These are phyloP conservation scores for Drosophila sp. DNA, from an alignment of 1,140 invertebrate species.

Conservation along the genomic window DNA sequence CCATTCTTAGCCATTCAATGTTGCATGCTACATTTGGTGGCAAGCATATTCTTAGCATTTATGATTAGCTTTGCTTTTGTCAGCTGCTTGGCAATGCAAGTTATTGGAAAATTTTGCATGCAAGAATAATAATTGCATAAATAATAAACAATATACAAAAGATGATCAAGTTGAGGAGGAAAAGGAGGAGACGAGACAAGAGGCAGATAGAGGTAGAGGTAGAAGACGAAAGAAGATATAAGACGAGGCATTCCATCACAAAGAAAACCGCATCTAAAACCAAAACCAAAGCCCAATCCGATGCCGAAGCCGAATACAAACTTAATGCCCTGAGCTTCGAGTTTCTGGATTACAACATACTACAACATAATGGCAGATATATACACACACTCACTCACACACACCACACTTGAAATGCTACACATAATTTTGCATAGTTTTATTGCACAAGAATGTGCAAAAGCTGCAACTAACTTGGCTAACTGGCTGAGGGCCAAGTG, in stretches of 20 bases:
- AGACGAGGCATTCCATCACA: slow-evolving; percentile 53
- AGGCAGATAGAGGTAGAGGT: neutral
- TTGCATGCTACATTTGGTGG: slow-evolving; percentile 11
- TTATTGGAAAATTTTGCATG: slow-evolving; percentile 66
- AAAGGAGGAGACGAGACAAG: neutral
- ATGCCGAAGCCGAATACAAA: slow-evolving; percentile 6
- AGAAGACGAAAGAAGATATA: neutral
- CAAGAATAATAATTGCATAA: slow-evolving; percentile 78
- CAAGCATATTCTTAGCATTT: slow-evolving; percentile 58
- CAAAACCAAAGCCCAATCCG: slow-evolving; percentile 30
- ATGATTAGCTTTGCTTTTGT: slow-evolving; percentile 62
- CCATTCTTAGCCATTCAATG: neutral
- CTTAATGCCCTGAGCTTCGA: slow-evolving; percentile 7
- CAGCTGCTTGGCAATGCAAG: slow-evolving; percentile 67
- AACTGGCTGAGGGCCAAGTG: slow-evolving; percentile 56
- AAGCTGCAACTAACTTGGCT: slow-evolving; percentile 25
- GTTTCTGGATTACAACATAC: slow-evolving; percentile 23
- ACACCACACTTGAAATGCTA: slow-evolving; percentile 53
- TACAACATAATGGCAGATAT: neutral
- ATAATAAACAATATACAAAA: slow-evolving; percentile 42
- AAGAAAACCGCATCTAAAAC: slow-evolving; percentile 18
- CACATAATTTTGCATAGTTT: slow-evolving; percentile 83
- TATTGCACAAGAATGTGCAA: slow-evolving; percentile 65
- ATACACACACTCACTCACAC: neutral
- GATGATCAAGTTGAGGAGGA: slow-evolving; percentile 6